Evolutionary conservation across 2,113 vertebrate genomes (phyloP).

Genomic region (Cryptoleucopteryx plumbea): DNA sequence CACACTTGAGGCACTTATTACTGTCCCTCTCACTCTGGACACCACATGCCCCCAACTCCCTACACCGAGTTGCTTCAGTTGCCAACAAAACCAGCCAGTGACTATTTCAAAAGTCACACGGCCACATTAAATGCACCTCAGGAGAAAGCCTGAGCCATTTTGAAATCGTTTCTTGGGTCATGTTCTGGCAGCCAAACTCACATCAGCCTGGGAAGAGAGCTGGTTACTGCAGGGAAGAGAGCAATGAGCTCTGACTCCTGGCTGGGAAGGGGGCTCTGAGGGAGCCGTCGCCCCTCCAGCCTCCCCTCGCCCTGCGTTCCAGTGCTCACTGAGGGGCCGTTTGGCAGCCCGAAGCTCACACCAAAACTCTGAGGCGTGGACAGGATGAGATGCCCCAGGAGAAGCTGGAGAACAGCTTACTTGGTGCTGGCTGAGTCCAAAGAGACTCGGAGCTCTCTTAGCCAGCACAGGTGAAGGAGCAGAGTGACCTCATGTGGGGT

Average conservation of each 20-base stretch:
- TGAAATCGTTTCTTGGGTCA: not conserved
- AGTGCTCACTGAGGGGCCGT: accelerated
- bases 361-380: not conserved
- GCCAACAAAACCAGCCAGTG: accelerated
- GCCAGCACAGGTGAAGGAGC: not conserved
- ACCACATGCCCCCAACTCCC: accelerated
- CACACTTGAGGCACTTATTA: accelerated
- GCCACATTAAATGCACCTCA: accelerated
- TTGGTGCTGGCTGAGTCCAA: not conserved
- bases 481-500: not conserved
- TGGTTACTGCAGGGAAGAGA: not conserved
- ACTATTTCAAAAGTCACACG: accelerated
- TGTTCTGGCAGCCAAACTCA: not conserved
- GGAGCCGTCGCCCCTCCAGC: accelerated
- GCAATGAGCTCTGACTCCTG: not conserved
- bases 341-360: not conserved
- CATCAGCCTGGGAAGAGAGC: not conserved
- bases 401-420: too few species aligned
- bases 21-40: not conserved
- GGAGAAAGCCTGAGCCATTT: not conserved
- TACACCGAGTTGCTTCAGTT: accelerated
- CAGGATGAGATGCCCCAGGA: not conserved
- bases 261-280: not conserved
- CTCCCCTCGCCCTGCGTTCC: accelerated
- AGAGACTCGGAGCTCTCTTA: not conserved